These are phyloP conservation scores for Anadara kagoshimensis DNA, from an alignment of 1,140 invertebrate species.

Conservation along the genomic window DNA sequence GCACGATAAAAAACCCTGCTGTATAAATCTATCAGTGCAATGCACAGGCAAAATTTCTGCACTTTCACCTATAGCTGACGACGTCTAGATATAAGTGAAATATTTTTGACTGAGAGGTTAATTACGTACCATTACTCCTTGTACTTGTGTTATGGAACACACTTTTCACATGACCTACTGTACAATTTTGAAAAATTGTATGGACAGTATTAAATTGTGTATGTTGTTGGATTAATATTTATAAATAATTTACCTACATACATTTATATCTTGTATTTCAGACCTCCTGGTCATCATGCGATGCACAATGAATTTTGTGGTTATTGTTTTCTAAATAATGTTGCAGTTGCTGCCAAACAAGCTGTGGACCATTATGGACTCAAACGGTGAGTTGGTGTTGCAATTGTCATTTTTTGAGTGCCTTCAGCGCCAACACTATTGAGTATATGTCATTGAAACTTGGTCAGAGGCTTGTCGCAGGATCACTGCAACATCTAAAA, in stretches of 20 bases:
- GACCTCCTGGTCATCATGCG: slow-evolving; percentile 98
- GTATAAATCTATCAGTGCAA: too few relatives aligned
- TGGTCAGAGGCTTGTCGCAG: background rate
- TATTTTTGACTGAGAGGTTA: too few relatives aligned
- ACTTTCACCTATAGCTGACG: too few relatives aligned
- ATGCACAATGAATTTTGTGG: slow-evolving; percentile 90
- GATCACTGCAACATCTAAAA: background rate
- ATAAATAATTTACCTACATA: background rate
- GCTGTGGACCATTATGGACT: slow-evolving; percentile 80
- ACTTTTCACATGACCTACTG: too few relatives aligned
- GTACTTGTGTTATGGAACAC: too few relatives aligned
- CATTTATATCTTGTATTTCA: slow-evolving; percentile 19
- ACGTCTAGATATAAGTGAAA: too few relatives aligned
- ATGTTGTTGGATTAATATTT: too few relatives aligned
- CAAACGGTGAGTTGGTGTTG: slow-evolving; percentile 68
- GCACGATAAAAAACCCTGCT: too few relatives aligned
- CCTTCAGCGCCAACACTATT: background rate
- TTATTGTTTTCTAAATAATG: slow-evolving; percentile 98
- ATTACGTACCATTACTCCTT: too few relatives aligned
- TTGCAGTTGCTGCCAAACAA: slow-evolving; percentile 90
- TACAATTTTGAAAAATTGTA: too few relatives aligned
- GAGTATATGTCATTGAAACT: background rate
- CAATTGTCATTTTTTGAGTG: background rate
- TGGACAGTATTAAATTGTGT: too few relatives aligned
- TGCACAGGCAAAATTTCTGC: too few relatives aligned